Evolutionary conservation across 2,888 invertebrate genomes (phyloP).

Genomic region (Atrina japonica): DNA sequence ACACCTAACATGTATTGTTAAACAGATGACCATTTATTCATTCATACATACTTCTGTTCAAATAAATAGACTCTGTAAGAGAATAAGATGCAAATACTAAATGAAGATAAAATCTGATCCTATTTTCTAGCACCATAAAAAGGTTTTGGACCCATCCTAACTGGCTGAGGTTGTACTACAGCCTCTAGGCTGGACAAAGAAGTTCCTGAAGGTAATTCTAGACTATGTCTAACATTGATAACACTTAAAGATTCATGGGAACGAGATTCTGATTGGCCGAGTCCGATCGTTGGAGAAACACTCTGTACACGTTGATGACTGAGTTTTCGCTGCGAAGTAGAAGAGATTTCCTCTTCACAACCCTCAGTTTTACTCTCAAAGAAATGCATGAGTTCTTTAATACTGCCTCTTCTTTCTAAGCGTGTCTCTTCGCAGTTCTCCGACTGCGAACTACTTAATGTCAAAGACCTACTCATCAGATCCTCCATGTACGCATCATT

Average conservation of each 20-base stretch:
- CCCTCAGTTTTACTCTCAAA: conserved; percentile 67
- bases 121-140: conserved; percentile 70
- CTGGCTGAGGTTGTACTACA: conserved; percentile 54
- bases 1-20: no score
- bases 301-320: conserved; percentile 54
- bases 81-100: no score
- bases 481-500: conserved; percentile 39
- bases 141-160: conserved; percentile 74
- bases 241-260: conserved; percentile 39
- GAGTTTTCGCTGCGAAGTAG: conserved; percentile 41
- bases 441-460: conserved; percentile 27
- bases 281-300: conserved; percentile 54
- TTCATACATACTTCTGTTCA: no score
- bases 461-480: conserved; percentile 43
- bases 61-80: no score
- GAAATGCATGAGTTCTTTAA: conserved; percentile 71
- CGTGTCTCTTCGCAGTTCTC: conserved; percentile 26
- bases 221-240: conserved; percentile 62
- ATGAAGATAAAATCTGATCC: not conserved
- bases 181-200: conserved; percentile 43
- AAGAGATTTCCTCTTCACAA: conserved; percentile 37
- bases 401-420: conserved; percentile 72
- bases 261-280: conserved; percentile 24
- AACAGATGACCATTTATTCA: no score
- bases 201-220: conserved; percentile 61